Conservation (phyloP, 2,113 vertebrate genomes). For the Serinus canaria region DNA sequence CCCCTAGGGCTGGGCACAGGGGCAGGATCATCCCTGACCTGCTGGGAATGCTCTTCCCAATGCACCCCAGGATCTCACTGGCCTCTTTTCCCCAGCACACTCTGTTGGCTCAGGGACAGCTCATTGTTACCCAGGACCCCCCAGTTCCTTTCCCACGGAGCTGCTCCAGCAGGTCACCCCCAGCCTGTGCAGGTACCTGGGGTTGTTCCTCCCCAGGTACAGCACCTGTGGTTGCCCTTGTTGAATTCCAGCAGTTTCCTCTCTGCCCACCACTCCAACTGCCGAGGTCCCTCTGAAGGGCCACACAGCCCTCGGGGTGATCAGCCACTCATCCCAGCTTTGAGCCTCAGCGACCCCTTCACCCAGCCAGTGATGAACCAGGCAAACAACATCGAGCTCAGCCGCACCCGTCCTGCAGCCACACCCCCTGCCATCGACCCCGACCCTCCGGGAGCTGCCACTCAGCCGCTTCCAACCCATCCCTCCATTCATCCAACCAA, state of each 20-base stretch:
- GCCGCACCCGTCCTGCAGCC: not conserved
- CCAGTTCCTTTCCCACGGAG: not conserved
- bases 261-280: not conserved
- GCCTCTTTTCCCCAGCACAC: not conserved
- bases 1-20: not conserved
- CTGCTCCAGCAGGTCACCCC: not conserved
- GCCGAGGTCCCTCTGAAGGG: not conserved
- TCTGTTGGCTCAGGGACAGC: not conserved
- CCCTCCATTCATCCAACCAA: not conserved
- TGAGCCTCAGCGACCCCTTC: not conserved
- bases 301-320: not conserved
- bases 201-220: not conserved
- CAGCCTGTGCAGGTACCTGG: not conserved
- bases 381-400: not conserved
- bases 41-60: not conserved
- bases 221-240: not conserved
- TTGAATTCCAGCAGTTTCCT: not conserved
- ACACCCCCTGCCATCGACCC: no score
- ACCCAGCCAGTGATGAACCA: not conserved
- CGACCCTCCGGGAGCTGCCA: not conserved
- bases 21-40: not conserved
- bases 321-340: not conserved
- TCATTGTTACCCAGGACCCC: not conserved
- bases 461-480: not conserved
- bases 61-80: not conserved